phyloP scores from a whole-genome alignment of 2,888 invertebrate species.

The Synanthedon myopaeformis region DNA sequence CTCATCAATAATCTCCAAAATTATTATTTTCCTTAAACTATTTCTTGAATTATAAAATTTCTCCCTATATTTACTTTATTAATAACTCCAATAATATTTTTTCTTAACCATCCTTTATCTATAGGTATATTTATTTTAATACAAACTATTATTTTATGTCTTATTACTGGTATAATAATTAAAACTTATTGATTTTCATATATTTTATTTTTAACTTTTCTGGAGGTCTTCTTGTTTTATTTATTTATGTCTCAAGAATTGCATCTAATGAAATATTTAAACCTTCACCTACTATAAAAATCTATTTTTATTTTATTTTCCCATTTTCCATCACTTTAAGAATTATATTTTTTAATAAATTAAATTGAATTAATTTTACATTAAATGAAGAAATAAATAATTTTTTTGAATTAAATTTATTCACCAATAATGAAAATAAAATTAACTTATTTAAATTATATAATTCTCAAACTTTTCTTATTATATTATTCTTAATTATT shows the following conservation, averaged over 20 bases:
- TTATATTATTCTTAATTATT: conserved; percentile 67
- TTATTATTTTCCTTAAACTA: conserved; percentile 77
- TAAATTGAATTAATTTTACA: conserved; percentile 35
- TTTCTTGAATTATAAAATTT: conserved; percentile 60
- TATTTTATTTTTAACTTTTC: conserved; percentile 72
- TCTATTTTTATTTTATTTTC: conserved; percentile 18
- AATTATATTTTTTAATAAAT: conserved; percentile 23
- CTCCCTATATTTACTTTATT: conserved; percentile 43
- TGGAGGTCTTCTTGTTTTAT: conserved; percentile 75
- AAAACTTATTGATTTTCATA: conserved; percentile 72
- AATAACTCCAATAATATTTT: conserved; percentile 30
- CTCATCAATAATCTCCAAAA: conserved; percentile 77
- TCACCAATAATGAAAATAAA: conserved; percentile 46
- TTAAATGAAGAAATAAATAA: conserved; percentile 32
- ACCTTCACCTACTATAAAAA: conserved; percentile 29
- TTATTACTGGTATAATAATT: conserved; percentile 56
- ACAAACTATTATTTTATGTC: conserved; percentile 59
- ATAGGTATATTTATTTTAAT: conserved; percentile 66
- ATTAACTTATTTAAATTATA: conserved; percentile 65
- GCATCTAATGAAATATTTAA: conserved; percentile 73
- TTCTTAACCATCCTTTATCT: conserved; percentile 58
- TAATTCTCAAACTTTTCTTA: conserved; percentile 58
- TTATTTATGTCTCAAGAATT: conserved; percentile 74
- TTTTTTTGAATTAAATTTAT: conserved; percentile 14
- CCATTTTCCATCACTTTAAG: conserved; percentile 18